Evolutionary conservation across 2,113 vertebrate genomes (phyloP), one percentile per base, ranked within the genome.

Genomic region (Nerophis ophidion): DNA sequence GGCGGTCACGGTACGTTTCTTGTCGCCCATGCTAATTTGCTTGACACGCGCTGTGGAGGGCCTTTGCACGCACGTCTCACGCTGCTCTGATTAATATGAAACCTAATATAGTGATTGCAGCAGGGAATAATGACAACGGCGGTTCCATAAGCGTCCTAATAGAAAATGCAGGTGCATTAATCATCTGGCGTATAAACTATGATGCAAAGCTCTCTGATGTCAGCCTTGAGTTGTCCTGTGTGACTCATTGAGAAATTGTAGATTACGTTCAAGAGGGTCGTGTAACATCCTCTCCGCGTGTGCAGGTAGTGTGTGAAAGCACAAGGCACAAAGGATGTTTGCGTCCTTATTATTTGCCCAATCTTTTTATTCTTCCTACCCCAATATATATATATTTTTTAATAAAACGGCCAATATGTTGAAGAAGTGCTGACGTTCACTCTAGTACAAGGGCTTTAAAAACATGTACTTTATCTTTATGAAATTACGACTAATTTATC

Each of bases 101-200:
- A 73, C 45, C 65, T 74, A 62, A 71, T 73, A 68, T 68, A 60
- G 60, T 52, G 57, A 75, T 63, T 73, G 74, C 70, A 79, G 59
- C 34, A 42, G 72, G 72, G 71, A 80, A 74, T 75, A 80, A 56
- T 69, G 62, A 77, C 60, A 70, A 74, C 67, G 54, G 19, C 52
- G 40, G 51, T 60, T 44, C 57, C 48, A 48, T 75, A 64, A 69
- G 63, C 66, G 47, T 60, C 17, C 51, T 67, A 62, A 76, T 66
- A 67, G 63, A 72, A 72, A 71, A 73, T 63, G 63, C 65, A 81
- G 70, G 73, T 80, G 49, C 51, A 45, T 38, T 76, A 75, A 82
- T 82, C 74, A 72, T 13, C 60, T 19, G 17, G 45, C 51, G 44
- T 63, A 40, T 60, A 10, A 56, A 34, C 45, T 38, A 33, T 52